A percentile compares a stretch with the other conserved stretches of the same genome.
Evolutionary conservation across 2,888 invertebrate species (phyloP).

Genomic region (Glyphotaelius pellucidus): DNA sequence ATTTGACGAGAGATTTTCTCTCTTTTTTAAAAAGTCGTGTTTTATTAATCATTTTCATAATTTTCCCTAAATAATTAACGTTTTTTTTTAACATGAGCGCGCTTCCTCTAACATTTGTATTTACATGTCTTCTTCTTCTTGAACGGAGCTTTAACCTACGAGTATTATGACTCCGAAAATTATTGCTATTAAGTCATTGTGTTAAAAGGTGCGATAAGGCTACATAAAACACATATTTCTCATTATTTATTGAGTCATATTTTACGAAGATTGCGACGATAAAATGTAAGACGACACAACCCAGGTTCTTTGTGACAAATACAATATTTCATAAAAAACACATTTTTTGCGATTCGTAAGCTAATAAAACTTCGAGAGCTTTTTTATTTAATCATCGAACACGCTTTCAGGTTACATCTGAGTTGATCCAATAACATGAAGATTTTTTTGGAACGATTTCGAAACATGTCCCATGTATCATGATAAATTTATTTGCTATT

Average conservation of each 20-base stretch:
- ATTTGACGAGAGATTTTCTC: too few relatives aligned
- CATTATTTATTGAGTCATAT: background rate
- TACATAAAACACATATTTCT: background rate
- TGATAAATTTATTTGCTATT: background rate
- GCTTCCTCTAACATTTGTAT: too few relatives aligned
- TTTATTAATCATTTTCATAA: too few relatives aligned
- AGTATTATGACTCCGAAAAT: too few relatives aligned
- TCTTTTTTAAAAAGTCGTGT: too few relatives aligned
- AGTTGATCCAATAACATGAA: background rate
- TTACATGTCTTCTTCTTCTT: too few relatives aligned
- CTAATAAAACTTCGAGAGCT: background rate
- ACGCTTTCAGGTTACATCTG: background rate
- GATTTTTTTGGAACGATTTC: background rate
- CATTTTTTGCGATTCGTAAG: background rate
- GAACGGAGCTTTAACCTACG: too few relatives aligned
- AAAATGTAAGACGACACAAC: too few relatives aligned
- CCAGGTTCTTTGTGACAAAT: background rate
- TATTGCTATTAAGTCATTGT: background rate
- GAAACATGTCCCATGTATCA: background rate
- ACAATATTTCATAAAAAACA: background rate
- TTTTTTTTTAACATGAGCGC: too few relatives aligned
- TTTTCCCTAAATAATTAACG: too few relatives aligned
- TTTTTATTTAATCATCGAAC: background rate
- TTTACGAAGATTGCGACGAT: too few relatives aligned
- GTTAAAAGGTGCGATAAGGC: background rate